A percentile compares a stretch with the other conserved stretches of the same genome.
phyloP scores from a whole-genome alignment of 2,797 vertebrate genomes.

The Micropoecilia bifurca region DNA sequence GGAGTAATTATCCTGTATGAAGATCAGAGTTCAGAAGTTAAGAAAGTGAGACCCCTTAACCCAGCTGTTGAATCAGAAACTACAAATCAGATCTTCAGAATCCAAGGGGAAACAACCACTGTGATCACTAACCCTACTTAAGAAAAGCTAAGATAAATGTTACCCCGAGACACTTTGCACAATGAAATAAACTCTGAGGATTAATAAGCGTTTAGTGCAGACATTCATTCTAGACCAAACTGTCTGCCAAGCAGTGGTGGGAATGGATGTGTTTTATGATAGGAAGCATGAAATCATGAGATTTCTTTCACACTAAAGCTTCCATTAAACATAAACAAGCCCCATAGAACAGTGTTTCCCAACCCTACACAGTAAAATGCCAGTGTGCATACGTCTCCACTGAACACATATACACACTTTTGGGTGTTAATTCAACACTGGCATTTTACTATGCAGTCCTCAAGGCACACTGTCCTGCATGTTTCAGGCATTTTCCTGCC shows the following conservation, averaged over 20 bases:
- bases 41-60: neutral
- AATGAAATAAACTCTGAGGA: neutral
- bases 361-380: no score
- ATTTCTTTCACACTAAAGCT: neutral
- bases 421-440: no score
- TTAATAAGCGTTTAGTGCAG: neutral
- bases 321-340: neutral
- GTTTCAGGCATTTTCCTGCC: no score
- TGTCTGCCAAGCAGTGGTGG: neutral
- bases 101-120: neutral
- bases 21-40: neutral
- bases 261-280: neutral
- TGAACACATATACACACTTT: no score
- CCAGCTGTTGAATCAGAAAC: neutral
- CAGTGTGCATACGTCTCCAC: no score
- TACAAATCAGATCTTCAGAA: neutral
- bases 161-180: neutral
- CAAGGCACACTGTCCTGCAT: no score
- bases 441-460: no score
- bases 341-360: neutral
- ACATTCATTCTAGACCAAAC: neutral
- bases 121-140: neutral
- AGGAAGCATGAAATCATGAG: neutral
- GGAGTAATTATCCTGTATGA: neutral
- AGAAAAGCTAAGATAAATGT: neutral